A percentile compares a stretch with the other conserved stretches of the same genome.
Evolutionary conservation across 2,888 invertebrate species (phyloP).

Genomic region (Stramonita haemastoma): DNA sequence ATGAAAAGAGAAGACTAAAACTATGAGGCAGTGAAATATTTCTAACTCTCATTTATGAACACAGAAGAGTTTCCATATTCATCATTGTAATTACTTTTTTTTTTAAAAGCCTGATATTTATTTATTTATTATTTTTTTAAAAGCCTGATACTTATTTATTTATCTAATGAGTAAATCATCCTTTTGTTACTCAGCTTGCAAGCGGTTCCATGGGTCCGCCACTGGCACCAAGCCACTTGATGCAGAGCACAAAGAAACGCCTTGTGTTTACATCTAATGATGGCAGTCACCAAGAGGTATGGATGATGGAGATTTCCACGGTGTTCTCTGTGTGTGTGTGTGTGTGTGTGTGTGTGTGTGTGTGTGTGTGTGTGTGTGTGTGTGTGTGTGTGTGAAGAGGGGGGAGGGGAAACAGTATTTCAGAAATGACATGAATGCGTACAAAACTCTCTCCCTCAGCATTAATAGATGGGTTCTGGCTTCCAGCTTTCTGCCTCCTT

Average conservation of each 20-base stretch:
- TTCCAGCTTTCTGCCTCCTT: no score
- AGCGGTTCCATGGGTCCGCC: conserved; percentile 17
- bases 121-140: neutral
- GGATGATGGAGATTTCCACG: neutral
- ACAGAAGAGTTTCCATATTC: no score
- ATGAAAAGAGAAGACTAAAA: no score
- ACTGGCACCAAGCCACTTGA: neutral
- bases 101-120: neutral
- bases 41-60: no score
- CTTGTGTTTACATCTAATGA: neutral
- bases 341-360: neutral
- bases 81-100: no score
- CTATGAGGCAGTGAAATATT: no score
- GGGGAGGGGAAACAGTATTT: neutral
- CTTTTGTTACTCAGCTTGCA: neutral
- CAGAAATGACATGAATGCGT: no score
- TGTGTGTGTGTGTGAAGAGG: neutral
- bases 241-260: neutral
- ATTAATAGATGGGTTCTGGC: no score
- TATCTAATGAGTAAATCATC: neutral
- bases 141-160: neutral
- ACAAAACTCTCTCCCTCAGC: no score
- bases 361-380: neutral
- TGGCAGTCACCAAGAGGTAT: neutral
- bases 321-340: conserved; percentile 5